Conservation (phyloP, 2,797 vertebrate genomes). For the Pseudomugil tenellus region DNA sequence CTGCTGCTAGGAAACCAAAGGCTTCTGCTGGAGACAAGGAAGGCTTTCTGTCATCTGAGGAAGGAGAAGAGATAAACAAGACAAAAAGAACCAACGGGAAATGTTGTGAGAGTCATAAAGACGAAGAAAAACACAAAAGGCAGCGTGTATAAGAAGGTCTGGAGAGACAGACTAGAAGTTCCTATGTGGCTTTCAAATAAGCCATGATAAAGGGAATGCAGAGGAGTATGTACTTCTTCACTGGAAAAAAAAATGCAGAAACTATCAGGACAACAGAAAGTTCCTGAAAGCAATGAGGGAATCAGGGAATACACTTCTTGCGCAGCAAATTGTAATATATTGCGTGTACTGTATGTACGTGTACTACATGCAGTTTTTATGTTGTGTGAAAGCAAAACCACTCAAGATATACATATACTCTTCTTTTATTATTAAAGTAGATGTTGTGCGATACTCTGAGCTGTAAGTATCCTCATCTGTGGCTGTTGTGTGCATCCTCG, state of each 20-base stretch:
- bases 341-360: conserved; percentile 15
- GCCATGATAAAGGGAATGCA: conserved; percentile 6
- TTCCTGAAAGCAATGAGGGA: conserved; percentile 29
- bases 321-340: conserved; percentile 39
- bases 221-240: conserved; percentile 9
- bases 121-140: conserved; percentile 18
- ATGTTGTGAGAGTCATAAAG: conserved; percentile 33
- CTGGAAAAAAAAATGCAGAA: conserved; percentile 31
- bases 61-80: conserved; percentile 36
- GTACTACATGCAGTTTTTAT: conserved; percentile 4
- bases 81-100: conserved; percentile 36
- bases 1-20: conserved; percentile 68
- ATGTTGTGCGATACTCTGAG: conserved; percentile 39
- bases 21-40: conserved; percentile 71
- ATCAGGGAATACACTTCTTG: conserved; percentile 52
- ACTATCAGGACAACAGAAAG: conserved; percentile 14
- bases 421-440: conserved; percentile 52
- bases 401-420: conserved; percentile 33
- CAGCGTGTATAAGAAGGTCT: conserved; percentile 10
- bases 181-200: conserved; percentile 27
- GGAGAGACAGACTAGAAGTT: conserved; percentile 24
- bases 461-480: conserved; percentile 30
- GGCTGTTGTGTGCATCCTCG: neutral
- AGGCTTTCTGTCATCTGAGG: conserved; percentile 73
- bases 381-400: conserved; percentile 32